Base-by-base conservation (phyloP, 2,888 invertebrate genomes). In the Drosophila greeni region DNA sequence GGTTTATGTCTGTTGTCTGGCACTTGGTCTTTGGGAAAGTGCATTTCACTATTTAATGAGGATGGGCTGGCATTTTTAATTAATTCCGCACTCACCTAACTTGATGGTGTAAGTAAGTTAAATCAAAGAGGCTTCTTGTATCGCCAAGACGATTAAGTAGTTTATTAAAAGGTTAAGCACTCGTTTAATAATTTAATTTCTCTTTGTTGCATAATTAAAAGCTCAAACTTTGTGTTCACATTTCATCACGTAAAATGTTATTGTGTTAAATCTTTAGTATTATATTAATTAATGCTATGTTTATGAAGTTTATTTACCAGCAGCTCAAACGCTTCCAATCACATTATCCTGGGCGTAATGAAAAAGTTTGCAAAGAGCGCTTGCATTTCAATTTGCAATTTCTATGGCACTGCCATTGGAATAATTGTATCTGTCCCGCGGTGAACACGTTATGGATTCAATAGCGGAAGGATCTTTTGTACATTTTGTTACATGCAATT, bases 41-140 rank as follows among this genome's bases (percentile, higher is more conserved):
- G 70, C 81, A 72, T 73, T 68, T 67, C 61, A 61, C 6, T 34
- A 40, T 74, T 75, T 79, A 79, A 82, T 82, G 82, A 73, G 76
- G 64, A 69, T 58, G 64, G 62, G 70, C 60, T 58, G 67, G 61
- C 52, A 61, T 56, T 79, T 78, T 78, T 78, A 79, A 79, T 79
- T 82, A 82, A 78, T 79, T 74, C 71, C 36, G 36, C 33, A 14
- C 34, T 48, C n/a, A 12, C 20, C 12, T 5, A 24, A 36, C 34
- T 29, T 29, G 9, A 16, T 23, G 16, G 45, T 4, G 23, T n/a
- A 11, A 12, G 20, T 33, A 23, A 48, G 33, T 11, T 4, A 16
- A 12, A 7, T 29, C 11, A 11, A 29, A 4, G 3, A 9, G 29
- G 29, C 29, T 29, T 29, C 9, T 29, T 29, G 11, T 29, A 9